phyloP scores from a whole-genome alignment of 1,140 invertebrate species.

The Aphelenchoides fujianensis region DNA sequence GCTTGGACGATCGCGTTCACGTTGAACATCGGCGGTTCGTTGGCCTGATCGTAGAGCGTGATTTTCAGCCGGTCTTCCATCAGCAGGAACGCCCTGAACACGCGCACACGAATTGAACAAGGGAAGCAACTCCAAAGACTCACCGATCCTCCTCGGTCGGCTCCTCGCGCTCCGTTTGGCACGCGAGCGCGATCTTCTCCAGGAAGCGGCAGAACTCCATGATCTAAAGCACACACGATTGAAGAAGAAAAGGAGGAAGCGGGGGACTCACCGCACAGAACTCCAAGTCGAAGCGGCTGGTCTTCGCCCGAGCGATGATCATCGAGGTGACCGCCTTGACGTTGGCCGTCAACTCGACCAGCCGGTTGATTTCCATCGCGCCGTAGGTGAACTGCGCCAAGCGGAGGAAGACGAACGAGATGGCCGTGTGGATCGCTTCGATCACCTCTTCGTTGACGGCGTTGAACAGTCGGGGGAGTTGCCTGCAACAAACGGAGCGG shows the following conservation, averaged over 20 bases:
- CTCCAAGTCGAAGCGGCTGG: neutral
- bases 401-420: neutral
- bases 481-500: neutral
- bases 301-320: neutral
- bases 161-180: neutral
- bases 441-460: neutral
- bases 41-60: neutral
- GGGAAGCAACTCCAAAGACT: neutral
- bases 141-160: neutral
- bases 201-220: neutral
- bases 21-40: neutral
- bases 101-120: neutral
- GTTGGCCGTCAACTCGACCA: neutral
- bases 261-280: neutral
- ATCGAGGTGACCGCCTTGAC: neutral
- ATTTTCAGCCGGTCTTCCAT: neutral
- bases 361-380: neutral
- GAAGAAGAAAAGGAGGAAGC: neutral
- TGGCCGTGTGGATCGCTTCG: no score
- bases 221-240: neutral
- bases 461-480: neutral
- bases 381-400: neutral
- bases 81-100: neutral
- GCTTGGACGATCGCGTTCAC: neutral
- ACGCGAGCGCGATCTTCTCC: neutral